Percentiles rank a stretch among this genome's conserved stretches.
Evolutionary conservation across 1,140 invertebrate species (phyloP).

Genomic region (Dufourea novaeangliae): DNA sequence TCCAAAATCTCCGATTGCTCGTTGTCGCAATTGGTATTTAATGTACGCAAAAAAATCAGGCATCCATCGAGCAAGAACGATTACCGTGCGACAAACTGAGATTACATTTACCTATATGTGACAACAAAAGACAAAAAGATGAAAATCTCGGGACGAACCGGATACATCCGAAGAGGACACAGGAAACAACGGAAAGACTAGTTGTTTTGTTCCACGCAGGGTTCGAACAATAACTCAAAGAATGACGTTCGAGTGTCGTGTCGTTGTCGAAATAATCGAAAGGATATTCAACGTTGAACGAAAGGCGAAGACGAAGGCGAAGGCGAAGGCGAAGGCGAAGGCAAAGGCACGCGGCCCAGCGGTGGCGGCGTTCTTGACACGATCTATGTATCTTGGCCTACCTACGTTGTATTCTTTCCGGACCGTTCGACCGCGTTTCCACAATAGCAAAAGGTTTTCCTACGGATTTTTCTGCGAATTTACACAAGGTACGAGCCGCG

Average conservation of each 20-base stretch:
- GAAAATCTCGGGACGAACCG: no score
- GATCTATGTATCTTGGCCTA: not conserved
- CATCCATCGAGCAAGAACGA: no score
- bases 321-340: not conserved
- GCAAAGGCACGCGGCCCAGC: not conserved
- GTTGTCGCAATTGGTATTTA: no score
- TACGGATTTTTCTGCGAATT: constrained; percentile 26
- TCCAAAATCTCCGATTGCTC: no score
- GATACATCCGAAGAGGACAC: not conserved
- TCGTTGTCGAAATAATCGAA: not conserved
- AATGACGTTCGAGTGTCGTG: no score
- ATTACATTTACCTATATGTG: no score
- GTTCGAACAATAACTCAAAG: no score
- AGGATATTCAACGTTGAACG: not conserved
- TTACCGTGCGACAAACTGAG: no score
- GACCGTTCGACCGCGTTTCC: not conserved
- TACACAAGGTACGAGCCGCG: not conserved
- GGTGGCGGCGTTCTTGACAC: no score
- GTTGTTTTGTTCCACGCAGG: not conserved
- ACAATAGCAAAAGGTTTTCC: constrained; percentile 22
- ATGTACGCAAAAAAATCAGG: no score
- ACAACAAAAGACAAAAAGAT: no score
- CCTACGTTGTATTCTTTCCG: not conserved
- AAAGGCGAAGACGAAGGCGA: not conserved
- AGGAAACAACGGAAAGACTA: not conserved